Evolutionary conservation across 2,888 invertebrate species (phyloP), one percentile per base, ranked within the genome.

Genomic region (Cryptus armator): DNA sequence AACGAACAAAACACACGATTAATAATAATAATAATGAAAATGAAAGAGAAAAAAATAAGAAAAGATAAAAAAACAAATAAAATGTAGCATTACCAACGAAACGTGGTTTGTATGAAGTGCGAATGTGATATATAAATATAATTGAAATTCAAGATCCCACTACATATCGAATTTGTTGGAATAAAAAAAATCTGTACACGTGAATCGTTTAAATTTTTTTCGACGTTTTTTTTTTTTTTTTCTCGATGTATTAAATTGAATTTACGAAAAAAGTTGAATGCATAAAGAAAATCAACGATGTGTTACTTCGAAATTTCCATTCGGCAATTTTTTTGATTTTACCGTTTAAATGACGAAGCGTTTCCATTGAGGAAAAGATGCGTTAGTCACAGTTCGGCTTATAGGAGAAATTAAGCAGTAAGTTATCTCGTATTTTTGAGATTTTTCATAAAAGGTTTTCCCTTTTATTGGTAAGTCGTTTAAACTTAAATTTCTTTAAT

Each of bases 11-110:
- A 67, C 24, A 56, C 77, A 83, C 32, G 16, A 77, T 44, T 67
- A 14, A 83, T 75, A 64, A 76, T 74, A 64, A 76, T 74, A 72
- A 75, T 74, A 66, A 86, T 70, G 46, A 66, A 75, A 85, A 44
- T 29, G 43, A 43, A 67, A 32, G 59, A 74, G 53, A 77, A 75
- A 78, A 32, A 59, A 68, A 24, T 66, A 70, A 74, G 78, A 84
- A 85, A 82, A 75, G 70, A 79, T 80, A 74, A 62, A 84, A 84
- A 75, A 88, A 85, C 84, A 74, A 64, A 59, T 24, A 24, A 79
- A 32, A 75, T 59, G 44, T 81, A 74, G 74, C 68, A 48, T 78
- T 66, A 75, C 16, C 48, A 66, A 64, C 66, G 71, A 53, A 53
- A 67, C 43, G 56, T 80, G 53, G 74, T 37, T 84, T 78, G 70